Evolutionary conservation across 2,113 vertebrate species (phyloP).

Genomic region (Apodemus speciosus): DNA sequence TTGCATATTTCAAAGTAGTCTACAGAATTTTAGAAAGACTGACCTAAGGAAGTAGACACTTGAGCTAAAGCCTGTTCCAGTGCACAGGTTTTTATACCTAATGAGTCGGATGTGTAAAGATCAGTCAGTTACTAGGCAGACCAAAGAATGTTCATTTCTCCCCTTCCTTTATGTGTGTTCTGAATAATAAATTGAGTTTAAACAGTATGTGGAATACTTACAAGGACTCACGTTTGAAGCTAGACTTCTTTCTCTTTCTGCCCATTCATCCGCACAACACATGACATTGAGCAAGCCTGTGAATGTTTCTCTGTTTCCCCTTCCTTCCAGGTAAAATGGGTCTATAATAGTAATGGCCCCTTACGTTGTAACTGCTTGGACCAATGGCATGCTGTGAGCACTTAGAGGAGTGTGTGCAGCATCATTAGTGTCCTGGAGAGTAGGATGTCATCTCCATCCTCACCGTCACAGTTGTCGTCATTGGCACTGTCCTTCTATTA

Average conservation of each 20-base stretch:
- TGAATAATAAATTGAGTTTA: background rate
- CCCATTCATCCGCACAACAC: background rate
- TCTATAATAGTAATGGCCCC: background rate
- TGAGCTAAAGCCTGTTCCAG: background rate
- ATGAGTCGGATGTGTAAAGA: background rate
- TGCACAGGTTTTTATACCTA: background rate
- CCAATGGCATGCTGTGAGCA: background rate
- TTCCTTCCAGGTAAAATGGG: background rate
- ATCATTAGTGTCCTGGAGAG: background rate
- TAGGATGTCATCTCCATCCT: background rate
- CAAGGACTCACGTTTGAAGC: background rate
- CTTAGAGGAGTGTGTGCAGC: background rate
- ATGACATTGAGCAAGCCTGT: background rate
- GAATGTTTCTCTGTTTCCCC: slow-evolving; percentile 30
- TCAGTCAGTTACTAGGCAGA: background rate
- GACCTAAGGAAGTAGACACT: background rate
- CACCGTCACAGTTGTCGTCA: background rate
- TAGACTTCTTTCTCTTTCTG: background rate
- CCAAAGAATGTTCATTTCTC: background rate
- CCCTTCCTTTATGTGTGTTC: background rate
- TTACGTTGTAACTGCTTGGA: background rate
- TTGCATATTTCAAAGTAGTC: slow-evolving; percentile 10
- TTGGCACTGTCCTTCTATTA: slow-evolving; percentile 32
- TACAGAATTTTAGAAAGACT: background rate
- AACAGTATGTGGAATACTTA: background rate